Evolutionary conservation across 1,140 invertebrate genomes (phyloP), one percentile per base, ranked within the genome.

Genomic region (Neodiprion lecontei): DNA sequence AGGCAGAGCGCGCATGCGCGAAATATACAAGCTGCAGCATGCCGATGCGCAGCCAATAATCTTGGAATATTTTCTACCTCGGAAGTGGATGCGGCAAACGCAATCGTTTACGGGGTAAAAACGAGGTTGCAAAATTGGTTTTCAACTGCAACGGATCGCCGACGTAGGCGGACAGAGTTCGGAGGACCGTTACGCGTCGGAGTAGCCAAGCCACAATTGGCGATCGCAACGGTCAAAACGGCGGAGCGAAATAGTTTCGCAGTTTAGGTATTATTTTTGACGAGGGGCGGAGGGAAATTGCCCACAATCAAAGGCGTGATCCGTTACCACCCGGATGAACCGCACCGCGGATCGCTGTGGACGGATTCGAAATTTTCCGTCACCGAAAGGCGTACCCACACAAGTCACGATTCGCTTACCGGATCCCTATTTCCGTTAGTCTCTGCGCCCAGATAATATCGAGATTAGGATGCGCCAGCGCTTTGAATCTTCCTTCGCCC

Each of bases 391-490:
- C 28, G n/a, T 9, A 61, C 53, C 11, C 9, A 61, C 53, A 61
- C 53, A 61, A 61, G 53, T 61, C 53, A 61, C 53, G 53, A 61
- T 61, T 61, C 53, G 53, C 53, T 61, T 61, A 12, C n/a, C 4
- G 4, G 53, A 12, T 61, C n/a, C 53, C 53, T 5, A 61, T 17
- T 9, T 61, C 53, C n/a, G n/a, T 17, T 61, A 61, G 8, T 17
- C 11, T 61, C 53, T 17, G 53, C 53, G 11, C 53, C n/a, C 71
- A 85, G 87, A 88, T 88, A 85, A 77, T 82, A 87, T 88, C 87
- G 79, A 82, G 79, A 85, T 87, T 86, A 84, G 84, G 82, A 81
- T 79, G 79, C 69, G 78, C 77, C 74, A 67, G 75, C n/a, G 69
- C 67, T 21, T n/a, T 8, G 2, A 48, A 14, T 74, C 48, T 28